phyloP scores from a whole-genome alignment of 2,113 vertebrate species.

The Piaya cayana region DNA sequence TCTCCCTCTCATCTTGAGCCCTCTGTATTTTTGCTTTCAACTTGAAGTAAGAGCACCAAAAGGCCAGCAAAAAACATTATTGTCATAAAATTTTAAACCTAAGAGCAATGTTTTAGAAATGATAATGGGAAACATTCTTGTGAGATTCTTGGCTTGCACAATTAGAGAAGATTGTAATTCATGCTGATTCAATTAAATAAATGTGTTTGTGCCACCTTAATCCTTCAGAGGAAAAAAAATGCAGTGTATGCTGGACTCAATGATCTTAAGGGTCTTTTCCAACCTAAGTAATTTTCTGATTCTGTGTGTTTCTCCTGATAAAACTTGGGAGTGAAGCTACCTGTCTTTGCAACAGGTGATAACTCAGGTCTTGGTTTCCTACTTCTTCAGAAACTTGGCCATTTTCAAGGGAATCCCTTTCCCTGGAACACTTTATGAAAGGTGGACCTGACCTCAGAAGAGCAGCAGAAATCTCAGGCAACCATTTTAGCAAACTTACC shows the following conservation, averaged over 20 bases:
- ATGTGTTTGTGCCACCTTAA: neutral
- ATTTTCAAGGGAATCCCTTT: neutral
- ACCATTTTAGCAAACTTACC: neutral
- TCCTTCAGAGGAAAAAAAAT: neutral
- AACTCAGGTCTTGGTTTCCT: neutral
- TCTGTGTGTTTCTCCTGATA: neutral
- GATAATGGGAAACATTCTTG: neutral
- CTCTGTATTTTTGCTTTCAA: neutral
- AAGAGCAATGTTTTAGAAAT: neutral
- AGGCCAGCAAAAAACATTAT: neutral
- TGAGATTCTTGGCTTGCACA: neutral
- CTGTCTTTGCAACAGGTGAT: neutral
- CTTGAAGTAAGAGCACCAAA: neutral
- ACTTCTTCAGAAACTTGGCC: neutral
- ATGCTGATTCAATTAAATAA: neutral
- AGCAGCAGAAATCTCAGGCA: neutral
- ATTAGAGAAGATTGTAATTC: neutral
- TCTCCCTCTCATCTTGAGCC: neutral
- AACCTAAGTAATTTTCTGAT: neutral
- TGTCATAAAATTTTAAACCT: neutral
- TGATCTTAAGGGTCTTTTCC: neutral
- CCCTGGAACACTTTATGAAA: neutral
- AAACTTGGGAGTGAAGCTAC: neutral
- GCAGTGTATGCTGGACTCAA: fast-evolving
- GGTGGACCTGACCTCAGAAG: neutral